Conservation (phyloP, 2,888 invertebrate species). For the Dermolepida albohirtum region DNA sequence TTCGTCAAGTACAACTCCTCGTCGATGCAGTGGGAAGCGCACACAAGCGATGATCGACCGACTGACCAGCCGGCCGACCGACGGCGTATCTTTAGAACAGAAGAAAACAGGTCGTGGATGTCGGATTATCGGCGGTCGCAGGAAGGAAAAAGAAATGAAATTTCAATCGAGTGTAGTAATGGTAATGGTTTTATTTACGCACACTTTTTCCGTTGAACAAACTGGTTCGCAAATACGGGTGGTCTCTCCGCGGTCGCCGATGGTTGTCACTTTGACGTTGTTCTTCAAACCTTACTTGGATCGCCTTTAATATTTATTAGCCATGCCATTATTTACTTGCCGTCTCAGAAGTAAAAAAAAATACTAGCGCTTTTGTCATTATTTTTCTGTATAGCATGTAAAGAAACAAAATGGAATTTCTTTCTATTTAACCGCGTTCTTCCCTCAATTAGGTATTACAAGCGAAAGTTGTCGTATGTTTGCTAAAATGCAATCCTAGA, state of each 20-base stretch:
- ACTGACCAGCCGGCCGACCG: too few species aligned
- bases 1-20: neutral
- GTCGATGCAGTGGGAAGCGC: neutral
- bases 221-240: conserved; percentile 58
- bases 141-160: conserved; percentile 40
- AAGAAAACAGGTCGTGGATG: conserved; percentile 4
- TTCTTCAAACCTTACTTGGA: conserved; percentile 62
- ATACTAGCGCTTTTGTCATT: conserved; percentile 41
- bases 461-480: too few species aligned
- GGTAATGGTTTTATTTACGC: conserved; percentile 51
- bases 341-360: conserved; percentile 28
- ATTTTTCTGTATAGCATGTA: conserved; percentile 27
- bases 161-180: conserved; percentile 45
- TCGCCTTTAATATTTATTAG: conserved; percentile 49
- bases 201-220: conserved; percentile 49
- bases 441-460: too few species aligned
- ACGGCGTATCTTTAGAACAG: neutral
- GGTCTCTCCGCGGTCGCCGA: conserved; percentile 55
- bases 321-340: conserved; percentile 36
- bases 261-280: conserved; percentile 62
- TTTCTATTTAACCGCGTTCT: conserved; percentile 32
- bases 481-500: too few species aligned
- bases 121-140: neutral
- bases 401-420: conserved; percentile 41
- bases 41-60: neutral